Evolutionary conservation across 53 echinoderm and acorn worm genomes (phyloP), one percentile per base, ranked within the genome.

Genomic region (Echinometra lucunter): DNA sequence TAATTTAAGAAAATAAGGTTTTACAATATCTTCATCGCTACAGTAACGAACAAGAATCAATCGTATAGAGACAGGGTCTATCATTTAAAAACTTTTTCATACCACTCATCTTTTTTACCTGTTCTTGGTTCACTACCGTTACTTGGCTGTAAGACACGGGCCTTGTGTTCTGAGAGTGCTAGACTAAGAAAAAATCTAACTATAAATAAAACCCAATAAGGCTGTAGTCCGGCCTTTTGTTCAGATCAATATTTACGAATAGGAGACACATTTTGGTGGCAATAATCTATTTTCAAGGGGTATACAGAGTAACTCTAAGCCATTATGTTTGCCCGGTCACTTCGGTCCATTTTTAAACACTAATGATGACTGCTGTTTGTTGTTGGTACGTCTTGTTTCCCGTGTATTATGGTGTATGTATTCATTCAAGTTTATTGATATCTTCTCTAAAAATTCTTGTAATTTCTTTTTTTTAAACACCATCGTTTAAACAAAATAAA

Each of bases 221-320:
- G 72, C 72, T 34, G 72, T 72, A 72, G 35, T 53, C n/a, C n/a
- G n/a, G n/a, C 66, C 23, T 72, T 44, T 81, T 23, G 81, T 81
- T 21, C 23, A 81, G 44, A 81, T 81, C 81, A 81, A 81, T 81
- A 81, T 81, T 81, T 81, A 21, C 42, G 81, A 81, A 44, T 21
- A 44, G 25, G 81, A 44, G 44, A 81, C 18, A 17, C 81, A 81
- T 81, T 40, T 81, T 44, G 81, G 81, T 81, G 81, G 44, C 23
- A 81, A 81, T 32, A 81, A 23, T 81, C 81, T 10, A 81, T 81
- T 81, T 81, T 81, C 81, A 42, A 81, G 40, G 19, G 80, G 40
- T 80, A 19, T 80, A 40, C 37, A 40, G 6, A 40, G 32, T 12
- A 34, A 13, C 28, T 34, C 35, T 81, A 42, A 81, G 23, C 23